Conservation (phyloP, 1,140 invertebrate species). For the Diuraphis noxia region DNA sequence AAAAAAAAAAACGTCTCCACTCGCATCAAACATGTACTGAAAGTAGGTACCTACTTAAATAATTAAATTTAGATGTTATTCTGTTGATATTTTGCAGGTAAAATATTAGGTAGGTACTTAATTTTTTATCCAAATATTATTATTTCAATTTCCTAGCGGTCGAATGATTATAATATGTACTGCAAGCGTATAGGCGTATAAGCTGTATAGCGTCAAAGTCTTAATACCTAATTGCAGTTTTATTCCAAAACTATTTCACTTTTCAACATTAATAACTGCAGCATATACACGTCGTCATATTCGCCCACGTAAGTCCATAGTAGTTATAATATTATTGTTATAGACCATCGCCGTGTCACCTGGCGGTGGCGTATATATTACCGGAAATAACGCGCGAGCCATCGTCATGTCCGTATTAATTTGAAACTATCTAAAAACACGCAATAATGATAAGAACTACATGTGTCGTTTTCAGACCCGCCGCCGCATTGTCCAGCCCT, state of each 20-base stretch:
- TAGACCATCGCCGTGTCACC: not conserved
- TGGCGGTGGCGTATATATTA: not conserved
- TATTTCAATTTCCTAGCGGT: not conserved
- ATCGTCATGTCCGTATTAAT: slow-evolving; percentile 26
- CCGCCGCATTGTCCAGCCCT: not conserved
- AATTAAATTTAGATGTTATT: not conserved
- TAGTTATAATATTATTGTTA: not conserved
- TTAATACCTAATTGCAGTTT: not conserved
- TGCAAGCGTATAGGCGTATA: too few species aligned
- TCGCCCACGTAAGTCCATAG: not conserved
- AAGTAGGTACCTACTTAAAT: too few species aligned
- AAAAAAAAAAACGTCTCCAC: too few species aligned
- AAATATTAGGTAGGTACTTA: too few species aligned
- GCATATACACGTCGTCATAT: not conserved
- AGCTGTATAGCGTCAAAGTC: not conserved
- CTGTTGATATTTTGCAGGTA: too few species aligned
- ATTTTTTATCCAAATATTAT: not conserved
- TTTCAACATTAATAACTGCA: not conserved
- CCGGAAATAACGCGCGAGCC: not conserved
- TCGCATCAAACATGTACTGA: too few species aligned
- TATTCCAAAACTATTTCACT: not conserved
- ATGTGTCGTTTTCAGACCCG: slow-evolving; percentile 37
- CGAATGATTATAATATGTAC: too few species aligned
- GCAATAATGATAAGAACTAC: slow-evolving; percentile 52
- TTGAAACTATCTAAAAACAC: slow-evolving; percentile 50